These are phyloP conservation scores for Borostomias antarcticus DNA, from an alignment of 2,797 vertebrate species.

Conservation along the genomic window DNA sequence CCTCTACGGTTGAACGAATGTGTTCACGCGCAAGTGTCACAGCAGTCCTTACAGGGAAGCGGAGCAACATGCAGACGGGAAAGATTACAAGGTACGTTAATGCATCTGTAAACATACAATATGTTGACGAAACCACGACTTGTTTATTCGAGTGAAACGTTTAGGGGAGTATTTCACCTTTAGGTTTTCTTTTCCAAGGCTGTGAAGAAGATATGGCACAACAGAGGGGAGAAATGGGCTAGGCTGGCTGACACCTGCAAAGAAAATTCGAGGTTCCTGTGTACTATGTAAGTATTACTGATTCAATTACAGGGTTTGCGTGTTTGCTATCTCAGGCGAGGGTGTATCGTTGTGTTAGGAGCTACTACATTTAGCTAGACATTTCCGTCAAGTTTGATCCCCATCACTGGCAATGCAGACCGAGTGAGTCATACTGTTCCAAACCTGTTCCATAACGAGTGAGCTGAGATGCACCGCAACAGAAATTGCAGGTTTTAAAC, in stretches of 20 bases:
- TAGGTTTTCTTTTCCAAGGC: background rate
- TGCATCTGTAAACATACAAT: background rate
- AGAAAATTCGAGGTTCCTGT: constrained; percentile 1
- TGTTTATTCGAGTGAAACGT: background rate
- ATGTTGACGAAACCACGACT: background rate
- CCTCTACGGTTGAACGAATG: background rate
- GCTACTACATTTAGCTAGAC: background rate
- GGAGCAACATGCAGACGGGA: constrained; percentile 10
- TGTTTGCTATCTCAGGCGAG: background rate
- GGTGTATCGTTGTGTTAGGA: background rate
- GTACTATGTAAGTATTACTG: background rate
- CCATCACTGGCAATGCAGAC: background rate
- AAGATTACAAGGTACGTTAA: constrained; percentile 11
- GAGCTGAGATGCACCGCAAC: background rate
- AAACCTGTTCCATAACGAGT: background rate
- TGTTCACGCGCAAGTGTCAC: constrained; percentile 12
- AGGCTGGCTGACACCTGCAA: constrained; percentile 8
- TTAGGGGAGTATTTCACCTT: background rate
- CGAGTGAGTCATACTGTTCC: background rate
- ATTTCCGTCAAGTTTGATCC: constrained; percentile 4
- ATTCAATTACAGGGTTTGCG: background rate
- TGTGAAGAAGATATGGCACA: constrained; percentile 1
- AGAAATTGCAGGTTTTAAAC: background rate
- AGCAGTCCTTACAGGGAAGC: constrained; percentile 12
- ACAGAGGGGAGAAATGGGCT: constrained; percentile 8